phyloP scores from a whole-genome alignment of 2,888 invertebrate species.

The Protula sp. region DNA sequence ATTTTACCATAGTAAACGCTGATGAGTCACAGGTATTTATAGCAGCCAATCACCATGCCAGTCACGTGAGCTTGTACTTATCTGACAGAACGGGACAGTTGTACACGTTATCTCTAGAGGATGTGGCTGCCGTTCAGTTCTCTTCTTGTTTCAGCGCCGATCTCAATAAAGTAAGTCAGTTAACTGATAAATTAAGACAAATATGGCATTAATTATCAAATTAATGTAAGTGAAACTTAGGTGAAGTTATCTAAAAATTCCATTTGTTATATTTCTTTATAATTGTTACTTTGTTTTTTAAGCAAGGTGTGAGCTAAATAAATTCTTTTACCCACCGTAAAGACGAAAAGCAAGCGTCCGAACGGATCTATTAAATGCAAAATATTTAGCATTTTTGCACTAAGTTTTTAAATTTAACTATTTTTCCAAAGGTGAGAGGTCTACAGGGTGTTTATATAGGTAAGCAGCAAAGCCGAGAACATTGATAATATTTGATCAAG shows the following conservation, averaged over 20 bases:
- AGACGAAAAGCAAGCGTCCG: too few species aligned
- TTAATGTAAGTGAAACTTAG: too few species aligned
- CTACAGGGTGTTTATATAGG: conserved; percentile 33
- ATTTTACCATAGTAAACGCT: conserved; percentile 38
- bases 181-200: too few species aligned
- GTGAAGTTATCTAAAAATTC: too few species aligned
- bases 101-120: conserved; percentile 33
- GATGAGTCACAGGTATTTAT: conserved; percentile 44
- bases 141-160: conserved; percentile 23
- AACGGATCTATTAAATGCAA: too few species aligned
- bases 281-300: too few species aligned
- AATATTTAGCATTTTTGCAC: too few species aligned
- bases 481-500: conserved; percentile 41
- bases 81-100: conserved; percentile 45
- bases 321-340: too few species aligned
- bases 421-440: background rate
- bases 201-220: too few species aligned
- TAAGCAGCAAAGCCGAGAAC: conserved; percentile 33
- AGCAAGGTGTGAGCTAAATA: too few species aligned
- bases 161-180: conserved; percentile 34
- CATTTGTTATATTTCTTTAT: too few species aligned
- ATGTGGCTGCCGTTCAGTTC: conserved; percentile 29
- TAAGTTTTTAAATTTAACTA: too few species aligned
- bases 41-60: conserved; percentile 36
- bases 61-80: conserved; percentile 37